phyloP scores from a whole-genome alignment of 2,113 vertebrate genomes.

The Aplodontia rufa region DNA sequence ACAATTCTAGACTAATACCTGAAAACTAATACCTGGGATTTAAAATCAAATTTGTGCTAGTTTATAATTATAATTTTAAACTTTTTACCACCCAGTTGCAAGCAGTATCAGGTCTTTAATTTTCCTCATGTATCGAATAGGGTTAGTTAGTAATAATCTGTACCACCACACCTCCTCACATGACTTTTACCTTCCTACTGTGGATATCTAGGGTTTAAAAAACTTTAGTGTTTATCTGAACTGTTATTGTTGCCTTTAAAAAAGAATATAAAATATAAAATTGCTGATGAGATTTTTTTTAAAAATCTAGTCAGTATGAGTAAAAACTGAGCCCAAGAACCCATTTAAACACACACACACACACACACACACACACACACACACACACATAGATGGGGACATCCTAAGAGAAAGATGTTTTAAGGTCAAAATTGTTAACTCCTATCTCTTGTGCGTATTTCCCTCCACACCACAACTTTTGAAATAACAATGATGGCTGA shows the following conservation, averaged over 20 bases:
- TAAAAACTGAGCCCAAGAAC: not conserved
- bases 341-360: no score
- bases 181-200: not conserved
- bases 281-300: not conserved
- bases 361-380: no score
- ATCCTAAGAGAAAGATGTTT: not conserved
- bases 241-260: not conserved
- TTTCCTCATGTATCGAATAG: not conserved
- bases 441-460: not conserved
- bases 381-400: not conserved
- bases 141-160: not conserved
- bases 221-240: not conserved
- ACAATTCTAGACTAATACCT: not conserved
- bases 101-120: not conserved
- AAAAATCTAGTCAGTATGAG: not conserved
- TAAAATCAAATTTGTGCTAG: not conserved
- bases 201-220: not conserved
- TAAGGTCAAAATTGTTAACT: not conserved
- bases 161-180: not conserved
- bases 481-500: not conserved
- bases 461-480: not conserved
- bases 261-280: not conserved
- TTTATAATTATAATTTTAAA: not conserved
- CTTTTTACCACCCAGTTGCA: not conserved
- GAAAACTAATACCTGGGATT: not conserved